These are phyloP conservation scores for Engystomops pustulosus DNA, from an alignment of 2,113 vertebrate genomes.

Conservation along the genomic window DNA sequence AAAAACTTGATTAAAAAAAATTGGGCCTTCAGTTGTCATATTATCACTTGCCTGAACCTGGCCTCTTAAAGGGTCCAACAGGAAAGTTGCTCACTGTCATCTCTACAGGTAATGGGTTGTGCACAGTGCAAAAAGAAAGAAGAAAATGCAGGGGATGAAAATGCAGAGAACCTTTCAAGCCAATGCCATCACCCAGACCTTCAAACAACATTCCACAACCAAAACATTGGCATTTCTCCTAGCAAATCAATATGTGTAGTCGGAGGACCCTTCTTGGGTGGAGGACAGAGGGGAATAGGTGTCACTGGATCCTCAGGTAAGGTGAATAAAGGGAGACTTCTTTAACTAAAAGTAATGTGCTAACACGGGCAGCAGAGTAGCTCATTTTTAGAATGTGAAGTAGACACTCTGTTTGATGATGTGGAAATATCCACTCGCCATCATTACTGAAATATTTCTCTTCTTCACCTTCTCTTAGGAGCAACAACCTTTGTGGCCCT, in stretches of 20 bases:
- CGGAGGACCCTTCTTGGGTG: constrained; percentile 59
- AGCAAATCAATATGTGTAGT: constrained; percentile 73
- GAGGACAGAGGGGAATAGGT: constrained; percentile 62
- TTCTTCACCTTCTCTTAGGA: constrained; percentile 69
- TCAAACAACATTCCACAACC: constrained; percentile 61
- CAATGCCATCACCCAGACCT: constrained; percentile 81
- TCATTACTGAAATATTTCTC: too few relatives aligned
- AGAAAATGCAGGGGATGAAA: constrained; percentile 66
- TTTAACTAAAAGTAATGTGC: not conserved
- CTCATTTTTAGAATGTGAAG: too few relatives aligned
- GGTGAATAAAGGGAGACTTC: not conserved
- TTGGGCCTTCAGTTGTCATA: too few relatives aligned
- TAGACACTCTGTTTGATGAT: too few relatives aligned
- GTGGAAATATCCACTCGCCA: too few relatives aligned
- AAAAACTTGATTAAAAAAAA: too few relatives aligned
- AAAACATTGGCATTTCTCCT: constrained; percentile 72
- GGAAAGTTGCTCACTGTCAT: not conserved
- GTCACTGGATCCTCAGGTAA: constrained; percentile 70
- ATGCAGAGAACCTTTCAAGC: constrained; percentile 51
- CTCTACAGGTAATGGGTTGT: constrained; percentile 83
- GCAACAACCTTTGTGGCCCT: constrained; percentile 90
- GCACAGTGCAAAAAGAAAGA: constrained; percentile 86
- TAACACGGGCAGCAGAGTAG: too few relatives aligned
- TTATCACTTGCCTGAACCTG: not conserved
- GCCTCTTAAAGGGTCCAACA: not conserved